Evolutionary conservation across 2,113 vertebrate species (phyloP).

Genomic region (Platichthys flesus): DNA sequence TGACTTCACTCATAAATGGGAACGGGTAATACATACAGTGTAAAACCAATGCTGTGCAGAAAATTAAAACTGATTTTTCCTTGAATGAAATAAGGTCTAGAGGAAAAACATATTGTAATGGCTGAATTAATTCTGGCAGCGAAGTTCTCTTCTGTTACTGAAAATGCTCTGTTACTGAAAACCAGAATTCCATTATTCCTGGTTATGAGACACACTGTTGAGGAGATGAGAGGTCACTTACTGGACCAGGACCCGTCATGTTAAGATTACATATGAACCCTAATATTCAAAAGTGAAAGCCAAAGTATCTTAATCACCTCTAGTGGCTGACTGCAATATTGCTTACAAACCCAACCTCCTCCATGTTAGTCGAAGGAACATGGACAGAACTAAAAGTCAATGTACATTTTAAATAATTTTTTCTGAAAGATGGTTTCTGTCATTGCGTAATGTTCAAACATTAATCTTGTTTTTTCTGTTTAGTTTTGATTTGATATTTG

Average conservation of each 20-base stretch:
- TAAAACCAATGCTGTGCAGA: constrained; percentile 20
- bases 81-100: constrained; percentile 7
- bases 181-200: not conserved
- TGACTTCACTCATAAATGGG: constrained; percentile 40
- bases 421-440: too few relatives aligned
- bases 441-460: too few relatives aligned
- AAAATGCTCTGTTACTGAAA: constrained; percentile 41
- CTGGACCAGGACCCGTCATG: not conserved
- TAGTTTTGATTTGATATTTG: too few relatives aligned
- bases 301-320: too few relatives aligned
- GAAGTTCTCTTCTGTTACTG: constrained; percentile 9
- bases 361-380: too few relatives aligned
- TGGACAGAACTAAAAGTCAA: too few relatives aligned
- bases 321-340: too few relatives aligned
- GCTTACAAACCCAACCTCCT: too few relatives aligned
- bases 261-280: constrained; percentile 24
- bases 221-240: not conserved
- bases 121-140: constrained; percentile 28
- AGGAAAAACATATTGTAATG: constrained; percentile 30
- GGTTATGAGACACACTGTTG: not conserved
- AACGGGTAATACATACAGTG: constrained; percentile 1
- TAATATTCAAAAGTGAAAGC: not conserved
- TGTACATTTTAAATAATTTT: too few relatives aligned
- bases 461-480: too few relatives aligned
- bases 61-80: constrained; percentile 25